Evolutionary conservation across 2,888 invertebrate genomes (phyloP).

Genomic region (Cephus pulcher): DNA sequence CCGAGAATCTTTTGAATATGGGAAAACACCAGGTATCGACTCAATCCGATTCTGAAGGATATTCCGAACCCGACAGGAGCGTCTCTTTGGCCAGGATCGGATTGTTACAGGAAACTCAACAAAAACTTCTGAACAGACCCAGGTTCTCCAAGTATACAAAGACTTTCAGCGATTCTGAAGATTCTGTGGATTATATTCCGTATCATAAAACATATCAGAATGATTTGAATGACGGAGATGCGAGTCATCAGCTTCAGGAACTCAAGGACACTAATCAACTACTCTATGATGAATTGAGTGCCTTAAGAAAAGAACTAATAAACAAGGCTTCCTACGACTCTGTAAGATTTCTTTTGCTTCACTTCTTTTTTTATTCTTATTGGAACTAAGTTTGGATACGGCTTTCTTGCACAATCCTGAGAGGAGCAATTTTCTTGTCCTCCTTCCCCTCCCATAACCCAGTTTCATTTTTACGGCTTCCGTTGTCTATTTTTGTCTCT

Average conservation of each 20-base stretch:
- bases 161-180: constrained; percentile 60
- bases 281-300: constrained; percentile 48
- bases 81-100: constrained; percentile 87
- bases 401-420: background rate
- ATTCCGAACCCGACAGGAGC: constrained; percentile 88
- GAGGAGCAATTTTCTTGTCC: background rate
- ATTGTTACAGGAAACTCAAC: constrained; percentile 66
- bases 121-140: constrained; percentile 39
- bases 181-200: constrained; percentile 55
- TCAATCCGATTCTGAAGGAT: constrained; percentile 83
- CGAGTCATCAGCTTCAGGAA: constrained; percentile 48
- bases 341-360: constrained; percentile 35
- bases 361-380: background rate
- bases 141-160: constrained; percentile 51
- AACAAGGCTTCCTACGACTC: constrained; percentile 38
- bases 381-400: constrained; percentile 3
- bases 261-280: constrained; percentile 53
- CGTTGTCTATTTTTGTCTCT: constrained; percentile 10
- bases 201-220: constrained; percentile 50
- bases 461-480: constrained; percentile 5
- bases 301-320: constrained; percentile 47
- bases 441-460: constrained; percentile 11
- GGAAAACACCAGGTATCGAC: constrained; percentile 42
- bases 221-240: constrained; percentile 49
- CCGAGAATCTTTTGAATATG: constrained; percentile 40